These are phyloP conservation scores for Idaea straminata DNA, from an alignment of 2,888 invertebrate species.

Conservation along the genomic window DNA sequence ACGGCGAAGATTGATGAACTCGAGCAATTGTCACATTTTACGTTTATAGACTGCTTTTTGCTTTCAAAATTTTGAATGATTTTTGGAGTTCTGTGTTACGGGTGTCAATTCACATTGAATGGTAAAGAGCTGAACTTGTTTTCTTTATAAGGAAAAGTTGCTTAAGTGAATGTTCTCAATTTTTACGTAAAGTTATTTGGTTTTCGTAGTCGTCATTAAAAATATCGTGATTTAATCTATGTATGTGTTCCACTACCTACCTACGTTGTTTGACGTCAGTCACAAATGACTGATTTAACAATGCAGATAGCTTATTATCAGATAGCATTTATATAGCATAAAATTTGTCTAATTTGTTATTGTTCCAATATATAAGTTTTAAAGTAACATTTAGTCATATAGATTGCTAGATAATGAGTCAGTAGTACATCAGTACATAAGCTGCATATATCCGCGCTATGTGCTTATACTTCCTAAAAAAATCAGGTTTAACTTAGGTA, in stretches of 20 bases:
- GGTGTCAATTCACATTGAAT: conserved; percentile 24
- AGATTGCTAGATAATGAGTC: conserved; percentile 7
- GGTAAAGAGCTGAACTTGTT: conserved; percentile 10
- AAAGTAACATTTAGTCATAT: neutral
- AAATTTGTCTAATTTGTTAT: neutral
- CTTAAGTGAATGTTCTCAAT: neutral
- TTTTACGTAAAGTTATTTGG: neutral
- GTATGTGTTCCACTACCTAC: neutral
- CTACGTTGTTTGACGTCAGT: neutral
- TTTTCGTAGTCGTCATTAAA: neutral
- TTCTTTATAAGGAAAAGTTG: conserved; percentile 8
- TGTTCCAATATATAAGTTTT: neutral
- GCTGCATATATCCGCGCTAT: neutral
- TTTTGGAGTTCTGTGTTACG: conserved; percentile 32
- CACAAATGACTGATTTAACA: neutral
- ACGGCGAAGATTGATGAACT: conserved; percentile 76
- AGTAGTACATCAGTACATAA: too few species aligned
- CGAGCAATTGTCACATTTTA: conserved; percentile 70
- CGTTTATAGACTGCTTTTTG: conserved; percentile 71
- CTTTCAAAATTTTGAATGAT: conserved; percentile 50
- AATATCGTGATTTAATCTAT: neutral
- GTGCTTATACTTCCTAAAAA: neutral
- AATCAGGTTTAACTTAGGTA: neutral
- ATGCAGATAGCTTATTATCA: conserved; percentile 1
- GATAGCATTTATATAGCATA: too few species aligned